Conservation (phyloP, 2,888 invertebrate species). For the Lasioglossum leucozonium region DNA sequence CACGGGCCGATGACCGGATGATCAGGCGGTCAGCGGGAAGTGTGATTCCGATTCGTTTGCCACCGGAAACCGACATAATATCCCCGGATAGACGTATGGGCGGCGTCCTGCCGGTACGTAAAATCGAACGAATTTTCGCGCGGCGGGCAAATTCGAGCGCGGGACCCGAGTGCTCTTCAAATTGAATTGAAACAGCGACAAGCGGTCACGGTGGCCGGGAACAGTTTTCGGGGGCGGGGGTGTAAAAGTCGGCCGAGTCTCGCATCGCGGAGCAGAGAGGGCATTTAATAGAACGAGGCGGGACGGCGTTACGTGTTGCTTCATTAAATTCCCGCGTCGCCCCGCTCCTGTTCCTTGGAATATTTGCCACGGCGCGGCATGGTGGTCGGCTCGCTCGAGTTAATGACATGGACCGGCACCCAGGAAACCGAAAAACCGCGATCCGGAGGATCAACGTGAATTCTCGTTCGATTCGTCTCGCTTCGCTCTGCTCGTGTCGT, state of each 20-base stretch:
- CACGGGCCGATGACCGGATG: neutral
- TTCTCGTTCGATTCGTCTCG: too few species aligned
- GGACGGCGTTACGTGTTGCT: constrained; percentile 12
- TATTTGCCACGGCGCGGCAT: neutral
- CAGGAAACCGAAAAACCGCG: too few species aligned
- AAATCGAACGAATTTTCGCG: constrained; percentile 5
- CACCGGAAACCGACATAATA: neutral
- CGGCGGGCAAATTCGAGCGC: constrained; percentile 1
- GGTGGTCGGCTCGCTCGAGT: neutral
- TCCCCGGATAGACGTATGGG: neutral
- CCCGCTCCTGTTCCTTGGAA: neutral
- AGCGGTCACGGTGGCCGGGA: neutral
- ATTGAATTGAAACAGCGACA: constrained; percentile 29
- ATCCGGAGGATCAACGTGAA: too few species aligned
- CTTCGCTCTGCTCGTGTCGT: too few species aligned
- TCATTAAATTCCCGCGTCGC: constrained; percentile 29
- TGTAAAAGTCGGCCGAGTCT: constrained; percentile 12
- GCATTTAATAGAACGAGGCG: constrained; percentile 32
- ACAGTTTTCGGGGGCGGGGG: neutral
- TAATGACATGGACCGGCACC: neutral
- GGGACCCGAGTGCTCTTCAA: neutral
- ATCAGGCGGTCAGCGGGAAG: neutral
- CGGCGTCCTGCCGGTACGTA: neutral
- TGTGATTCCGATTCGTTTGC: neutral
- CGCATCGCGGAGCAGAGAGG: neutral